Evolutionary conservation across 2,113 vertebrate species (phyloP).

Genomic region (Bubo blakistoni): DNA sequence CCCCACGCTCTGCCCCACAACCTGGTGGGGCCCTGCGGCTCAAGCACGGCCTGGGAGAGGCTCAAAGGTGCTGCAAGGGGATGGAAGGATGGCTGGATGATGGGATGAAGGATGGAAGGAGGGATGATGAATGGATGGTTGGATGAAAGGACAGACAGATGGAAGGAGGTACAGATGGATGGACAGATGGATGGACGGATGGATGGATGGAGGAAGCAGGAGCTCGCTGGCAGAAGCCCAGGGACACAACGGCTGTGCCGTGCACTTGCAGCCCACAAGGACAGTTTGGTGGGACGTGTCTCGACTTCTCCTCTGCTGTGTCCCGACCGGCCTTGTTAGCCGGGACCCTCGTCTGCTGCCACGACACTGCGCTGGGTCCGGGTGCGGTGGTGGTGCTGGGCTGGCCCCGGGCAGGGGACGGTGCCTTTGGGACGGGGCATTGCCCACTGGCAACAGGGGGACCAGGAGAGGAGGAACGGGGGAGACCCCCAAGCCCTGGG

Average conservation of each 20-base stretch:
- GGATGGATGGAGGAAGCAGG: neutral
- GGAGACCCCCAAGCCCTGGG: neutral
- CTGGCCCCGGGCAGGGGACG: too few species aligned
- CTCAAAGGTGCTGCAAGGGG: neutral
- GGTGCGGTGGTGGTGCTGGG: neutral
- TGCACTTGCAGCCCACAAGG: accelerated
- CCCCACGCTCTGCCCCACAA: neutral
- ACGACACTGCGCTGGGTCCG: accelerated
- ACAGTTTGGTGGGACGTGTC: neutral
- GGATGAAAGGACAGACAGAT: neutral
- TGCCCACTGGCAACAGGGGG: accelerated
- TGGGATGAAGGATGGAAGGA: too few species aligned
- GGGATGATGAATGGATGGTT: neutral
- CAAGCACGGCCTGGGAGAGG: neutral
- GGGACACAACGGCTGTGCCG: accelerated
- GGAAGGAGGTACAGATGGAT: neutral
- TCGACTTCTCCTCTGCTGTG: neutral
- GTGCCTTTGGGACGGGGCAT: neutral
- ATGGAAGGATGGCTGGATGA: too few species aligned
- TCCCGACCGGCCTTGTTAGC: neutral
- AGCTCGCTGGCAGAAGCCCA: neutral
- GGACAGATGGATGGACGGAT: neutral
- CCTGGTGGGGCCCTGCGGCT: accelerated
- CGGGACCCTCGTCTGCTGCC: accelerated
- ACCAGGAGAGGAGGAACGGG: neutral